Evolutionary conservation across 2,113 vertebrate species (phyloP).

Genomic region (Paedocypris sp.): DNA sequence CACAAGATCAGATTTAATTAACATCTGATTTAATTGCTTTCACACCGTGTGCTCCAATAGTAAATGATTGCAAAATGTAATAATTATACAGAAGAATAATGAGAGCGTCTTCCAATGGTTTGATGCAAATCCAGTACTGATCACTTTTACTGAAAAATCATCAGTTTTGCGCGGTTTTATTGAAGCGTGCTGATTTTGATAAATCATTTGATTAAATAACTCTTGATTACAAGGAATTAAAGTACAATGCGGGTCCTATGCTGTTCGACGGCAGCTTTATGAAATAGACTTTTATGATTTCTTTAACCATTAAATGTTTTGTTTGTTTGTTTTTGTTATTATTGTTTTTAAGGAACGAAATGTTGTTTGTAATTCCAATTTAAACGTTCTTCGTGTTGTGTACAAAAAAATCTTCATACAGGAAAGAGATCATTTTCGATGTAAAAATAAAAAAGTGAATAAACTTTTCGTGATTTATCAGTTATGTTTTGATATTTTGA

Average conservation of each 20-base stretch:
- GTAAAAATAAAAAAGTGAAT: no score
- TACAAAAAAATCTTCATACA: no score
- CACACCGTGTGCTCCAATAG: constrained; percentile 49
- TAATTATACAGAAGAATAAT: constrained; percentile 59
- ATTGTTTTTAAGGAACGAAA: no score
- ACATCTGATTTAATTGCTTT: constrained; percentile 70
- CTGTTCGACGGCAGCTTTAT: no score
- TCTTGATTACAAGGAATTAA: constrained; percentile 47
- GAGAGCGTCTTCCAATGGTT: constrained; percentile 49
- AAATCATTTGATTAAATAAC: constrained; percentile 64
- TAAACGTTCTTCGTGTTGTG: no score
- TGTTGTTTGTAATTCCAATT: no score
- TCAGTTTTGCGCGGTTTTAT: constrained; percentile 55
- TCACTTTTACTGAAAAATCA: constrained; percentile 55
- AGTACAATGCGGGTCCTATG: neutral
- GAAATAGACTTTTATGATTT: no score
- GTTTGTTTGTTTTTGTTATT: no score
- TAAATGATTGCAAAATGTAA: constrained; percentile 48
- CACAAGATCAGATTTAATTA: constrained; percentile 76
- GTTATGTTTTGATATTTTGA: no score
- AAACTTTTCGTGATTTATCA: no score
- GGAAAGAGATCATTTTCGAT: no score
- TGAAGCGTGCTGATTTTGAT: constrained; percentile 45
- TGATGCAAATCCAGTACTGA: constrained; percentile 54
- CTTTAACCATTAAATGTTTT: no score